phyloP scores from a whole-genome alignment of 1,140 invertebrate species.

The Lasioglossum baleicum region DNA sequence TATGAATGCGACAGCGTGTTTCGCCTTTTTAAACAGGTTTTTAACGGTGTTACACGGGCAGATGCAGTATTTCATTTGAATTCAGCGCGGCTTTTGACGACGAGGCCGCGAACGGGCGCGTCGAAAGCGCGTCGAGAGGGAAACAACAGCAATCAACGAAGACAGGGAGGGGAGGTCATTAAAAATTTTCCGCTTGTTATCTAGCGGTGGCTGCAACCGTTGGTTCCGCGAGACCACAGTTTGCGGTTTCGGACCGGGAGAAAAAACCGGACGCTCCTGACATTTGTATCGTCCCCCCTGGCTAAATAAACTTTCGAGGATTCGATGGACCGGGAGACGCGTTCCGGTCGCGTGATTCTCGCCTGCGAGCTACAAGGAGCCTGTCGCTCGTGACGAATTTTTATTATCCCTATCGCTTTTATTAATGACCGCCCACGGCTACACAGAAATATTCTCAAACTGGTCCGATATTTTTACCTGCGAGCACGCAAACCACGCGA shows the following conservation, averaged over 20 bases:
- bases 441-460: background rate
- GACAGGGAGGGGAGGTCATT: conserved; percentile 20
- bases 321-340: background rate
- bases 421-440: background rate
- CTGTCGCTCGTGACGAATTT: background rate
- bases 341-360: too few relatives aligned
- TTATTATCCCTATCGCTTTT: background rate
- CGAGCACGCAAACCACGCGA: background rate
- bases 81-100: too few relatives aligned
- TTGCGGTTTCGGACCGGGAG: background rate
- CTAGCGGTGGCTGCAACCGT: too few relatives aligned
- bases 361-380: background rate
- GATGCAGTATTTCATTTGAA: background rate
- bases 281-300: background rate
- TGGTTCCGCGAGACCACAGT: background rate
- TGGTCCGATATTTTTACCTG: background rate
- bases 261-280: background rate
- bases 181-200: conserved; percentile 51
- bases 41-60: too few relatives aligned
- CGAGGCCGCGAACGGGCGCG: background rate
- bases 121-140: background rate
- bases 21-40: too few relatives aligned
- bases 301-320: conserved; percentile 1
- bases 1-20: too few relatives aligned
- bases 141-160: conserved; percentile 28